Base-by-base conservation (phyloP, 2,888 invertebrate genomes). In the Acanthoscelides obtectus region DNA sequence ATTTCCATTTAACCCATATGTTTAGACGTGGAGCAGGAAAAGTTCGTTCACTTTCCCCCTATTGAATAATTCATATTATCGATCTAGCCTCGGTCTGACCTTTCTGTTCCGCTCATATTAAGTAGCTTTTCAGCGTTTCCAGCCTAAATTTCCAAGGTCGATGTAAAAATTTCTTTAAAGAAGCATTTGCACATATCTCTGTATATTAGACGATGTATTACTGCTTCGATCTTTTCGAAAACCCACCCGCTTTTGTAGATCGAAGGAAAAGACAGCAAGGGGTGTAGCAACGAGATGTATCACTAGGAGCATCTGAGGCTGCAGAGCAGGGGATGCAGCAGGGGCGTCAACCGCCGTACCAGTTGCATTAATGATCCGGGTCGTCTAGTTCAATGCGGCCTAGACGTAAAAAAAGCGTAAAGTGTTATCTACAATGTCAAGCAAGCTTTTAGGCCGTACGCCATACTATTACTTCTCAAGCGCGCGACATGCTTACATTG, bases 31-130 rank as follows among this genome's bases (percentile, higher is more conserved):
- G 80, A 80, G 82, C 81, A 45, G 45, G 45, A 83, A 82, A 84
- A 85, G 85, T 85, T 85, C 85, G 84, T 85, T 85, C 85, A 85
- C 85, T 85, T 85, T 84, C 85, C 83, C 83, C 84, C 84, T 84
- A 85, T 85, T 85, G 85, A 85, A 85, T 85, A 84, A 85, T 85
- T 85, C 85, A 85, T 85, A 83, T 66, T 84, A 85, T 85, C 84
- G 85, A 85, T 84, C 83, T 83, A 81, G 45, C 80, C 82, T 81
- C 82, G 82, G 84, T 85, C 84, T 85, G 85, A 85, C 85, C 85
- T 85, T 85, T 84, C 85, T 84, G 82, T 83, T 83, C 83, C 83
- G 80, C 84, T 83, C 84, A 85, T 84, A 85, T 85, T 85, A 84
- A 84, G 84, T 83, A 84, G 83, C 81, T 79, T 77, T 77, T 77